Evolutionary conservation across 2,797 vertebrate genomes (phyloP), one percentile per base, ranked within the genome.

Genomic region (Sylvilagus floridanus): DNA sequence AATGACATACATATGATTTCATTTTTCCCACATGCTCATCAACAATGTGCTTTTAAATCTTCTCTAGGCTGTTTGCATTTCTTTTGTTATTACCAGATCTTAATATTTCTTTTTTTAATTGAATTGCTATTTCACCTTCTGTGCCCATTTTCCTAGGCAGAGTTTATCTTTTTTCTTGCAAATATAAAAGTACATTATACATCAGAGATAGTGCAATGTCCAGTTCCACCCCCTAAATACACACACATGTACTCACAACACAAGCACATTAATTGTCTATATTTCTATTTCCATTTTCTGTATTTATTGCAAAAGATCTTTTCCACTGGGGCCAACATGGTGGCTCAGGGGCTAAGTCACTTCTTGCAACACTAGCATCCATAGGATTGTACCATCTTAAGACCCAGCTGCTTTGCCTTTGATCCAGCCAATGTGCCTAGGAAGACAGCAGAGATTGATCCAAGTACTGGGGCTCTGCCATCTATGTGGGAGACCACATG

Each of bases 21-120:
- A 21, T 26, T 1, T 57, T 71, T 77, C 47, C 72, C 65, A 35
- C 19, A 0, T 5, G 54, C 8, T 90, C 26, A 21, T 37, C 28
- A 66, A 42, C 0, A 11, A 11, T 28, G 32, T 42, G 47, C 11
- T 35, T 85, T 87, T 37, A 28, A 63, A 65, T 57, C 63, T 82
- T 52, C 30, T 37, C 30, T 42, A 37, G 50, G 37, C 71, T 50
- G 7, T 65, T 90, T 22, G 32, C 24, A 30, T 66, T 50, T 83
- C 26, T 89, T 35, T 76, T 37, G 83, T 84, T 69, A 62, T 26
- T 60, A 60, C 30, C 57, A 90, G 82, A 72, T 57, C 16, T 88
- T 79, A 60, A 32, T 73, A 69, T 75, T 94, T 91, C 22, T n/a
- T 28, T 85, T 35, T 87, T 71, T 77, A 32, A 85, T 19, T 84